Evolutionary conservation across 2,113 vertebrate species (phyloP).

Genomic region (Centrocercus urophasianus): DNA sequence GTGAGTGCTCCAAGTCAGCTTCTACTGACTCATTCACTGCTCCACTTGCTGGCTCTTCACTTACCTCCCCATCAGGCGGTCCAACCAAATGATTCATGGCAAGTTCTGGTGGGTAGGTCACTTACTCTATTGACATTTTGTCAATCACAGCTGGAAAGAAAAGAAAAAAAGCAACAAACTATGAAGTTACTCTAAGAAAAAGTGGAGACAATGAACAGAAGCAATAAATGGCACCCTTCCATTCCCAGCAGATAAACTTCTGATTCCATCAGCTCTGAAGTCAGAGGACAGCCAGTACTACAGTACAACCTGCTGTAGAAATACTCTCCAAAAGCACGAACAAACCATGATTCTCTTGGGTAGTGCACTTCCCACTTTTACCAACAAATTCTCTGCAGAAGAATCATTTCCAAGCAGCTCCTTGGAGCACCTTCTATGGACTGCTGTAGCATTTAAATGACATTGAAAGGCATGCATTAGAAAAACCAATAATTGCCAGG

Average conservation of each 20-base stretch:
- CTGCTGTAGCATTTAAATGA: background rate
- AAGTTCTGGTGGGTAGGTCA: constrained; percentile 50
- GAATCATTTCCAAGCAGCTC: background rate
- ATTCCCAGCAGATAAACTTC: background rate
- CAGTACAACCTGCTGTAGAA: background rate
- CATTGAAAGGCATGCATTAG: accelerated
- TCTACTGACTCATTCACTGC: constrained; percentile 86
- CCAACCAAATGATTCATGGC: constrained; percentile 89
- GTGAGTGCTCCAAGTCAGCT: constrained; percentile 82
- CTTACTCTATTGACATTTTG: constrained; percentile 82
- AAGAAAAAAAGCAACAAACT: background rate
- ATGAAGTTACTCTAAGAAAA: background rate
- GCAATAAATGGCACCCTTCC: background rate
- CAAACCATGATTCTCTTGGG: background rate
- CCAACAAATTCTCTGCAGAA: background rate
- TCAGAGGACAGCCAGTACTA: background rate
- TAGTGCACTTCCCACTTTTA: background rate
- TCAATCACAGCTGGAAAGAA: constrained; percentile 64
- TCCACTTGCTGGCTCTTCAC: constrained; percentile 76
- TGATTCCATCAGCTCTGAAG: background rate
- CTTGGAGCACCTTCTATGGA: background rate
- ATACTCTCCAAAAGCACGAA: background rate
- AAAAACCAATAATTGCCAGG: background rate
- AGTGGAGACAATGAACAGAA: background rate
- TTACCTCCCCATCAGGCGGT: constrained; percentile 77